Evolutionary conservation across 2,113 vertebrate species (phyloP).

Genomic region (Orientallactaga bullata): DNA sequence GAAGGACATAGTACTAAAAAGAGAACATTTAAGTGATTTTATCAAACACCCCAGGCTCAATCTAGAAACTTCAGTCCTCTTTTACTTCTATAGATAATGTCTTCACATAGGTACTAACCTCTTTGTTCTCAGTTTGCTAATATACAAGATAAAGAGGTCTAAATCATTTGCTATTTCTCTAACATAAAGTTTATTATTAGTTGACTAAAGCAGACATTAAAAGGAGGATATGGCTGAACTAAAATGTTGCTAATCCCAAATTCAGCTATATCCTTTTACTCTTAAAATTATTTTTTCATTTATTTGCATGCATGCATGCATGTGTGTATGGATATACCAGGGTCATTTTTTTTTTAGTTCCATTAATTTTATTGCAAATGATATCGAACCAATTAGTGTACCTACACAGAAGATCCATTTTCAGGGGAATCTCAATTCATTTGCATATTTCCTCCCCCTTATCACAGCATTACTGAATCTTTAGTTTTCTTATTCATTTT

Average conservation of each 20-base stretch:
- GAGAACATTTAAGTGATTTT: neutral
- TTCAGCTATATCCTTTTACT: neutral
- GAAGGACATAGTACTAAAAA: neutral
- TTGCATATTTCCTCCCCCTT: too few relatives aligned
- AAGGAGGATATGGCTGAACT: neutral
- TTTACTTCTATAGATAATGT: neutral
- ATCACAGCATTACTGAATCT: too few relatives aligned
- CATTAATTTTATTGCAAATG: too few relatives aligned
- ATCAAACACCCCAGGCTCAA: neutral
- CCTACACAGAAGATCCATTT: too few relatives aligned
- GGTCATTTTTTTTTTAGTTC: too few relatives aligned
- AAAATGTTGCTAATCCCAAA: neutral
- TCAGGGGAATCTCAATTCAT: too few relatives aligned
- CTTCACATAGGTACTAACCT: neutral
- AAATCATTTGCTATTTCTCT: neutral
- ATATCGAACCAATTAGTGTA: too few relatives aligned
- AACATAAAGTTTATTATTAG: neutral
- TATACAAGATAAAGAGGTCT: neutral
- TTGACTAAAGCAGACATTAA: neutral
- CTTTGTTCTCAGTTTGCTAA: conserved; percentile 20
- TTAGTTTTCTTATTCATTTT: too few relatives aligned
- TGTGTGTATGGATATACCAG: too few relatives aligned
- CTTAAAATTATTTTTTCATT: too few relatives aligned
- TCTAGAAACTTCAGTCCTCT: conserved; percentile 29
- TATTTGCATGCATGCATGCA: too few relatives aligned